Evolutionary conservation across 53 echinoderm and acorn worm species (phyloP).

Genomic region (Holothuria leucospilota): DNA sequence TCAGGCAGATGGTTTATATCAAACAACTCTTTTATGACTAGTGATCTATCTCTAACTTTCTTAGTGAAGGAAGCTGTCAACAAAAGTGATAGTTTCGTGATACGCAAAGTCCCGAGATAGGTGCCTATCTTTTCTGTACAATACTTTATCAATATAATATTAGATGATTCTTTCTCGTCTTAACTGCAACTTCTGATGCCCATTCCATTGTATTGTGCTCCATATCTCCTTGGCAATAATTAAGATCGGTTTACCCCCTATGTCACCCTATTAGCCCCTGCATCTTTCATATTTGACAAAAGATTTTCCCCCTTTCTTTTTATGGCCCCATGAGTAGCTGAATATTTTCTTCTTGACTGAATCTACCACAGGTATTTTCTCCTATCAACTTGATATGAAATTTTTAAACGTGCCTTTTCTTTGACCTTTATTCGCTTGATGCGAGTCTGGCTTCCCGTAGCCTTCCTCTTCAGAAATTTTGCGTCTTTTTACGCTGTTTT

Average conservation of each 20-base stretch:
- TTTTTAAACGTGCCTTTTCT: not conserved
- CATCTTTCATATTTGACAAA: not conserved
- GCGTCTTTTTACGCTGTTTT: conserved; percentile 42
- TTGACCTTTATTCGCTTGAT: not conserved
- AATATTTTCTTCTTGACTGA: no score
- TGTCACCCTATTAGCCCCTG: no score
- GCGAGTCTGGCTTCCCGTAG: conserved; percentile 2
- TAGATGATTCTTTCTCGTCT: no score
- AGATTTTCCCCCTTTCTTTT: no score
- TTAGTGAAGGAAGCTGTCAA: not conserved
- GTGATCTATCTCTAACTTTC: not conserved
- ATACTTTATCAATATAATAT: no score
- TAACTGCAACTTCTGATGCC: no score
- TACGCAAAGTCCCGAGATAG: no score
- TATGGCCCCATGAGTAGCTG: no score
- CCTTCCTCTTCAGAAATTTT: conserved; percentile 47
- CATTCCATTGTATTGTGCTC: no score
- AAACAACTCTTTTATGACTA: not conserved
- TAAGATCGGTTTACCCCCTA: no score
- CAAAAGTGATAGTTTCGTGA: not conserved
- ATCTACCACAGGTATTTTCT: conserved; percentile 27
- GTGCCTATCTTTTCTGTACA: no score
- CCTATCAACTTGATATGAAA: not conserved
- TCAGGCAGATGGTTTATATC: not conserved
- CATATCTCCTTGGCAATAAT: no score